Evolutionary conservation across 2,113 vertebrate species (phyloP).

Genomic region (Petrocephalus zakoni): DNA sequence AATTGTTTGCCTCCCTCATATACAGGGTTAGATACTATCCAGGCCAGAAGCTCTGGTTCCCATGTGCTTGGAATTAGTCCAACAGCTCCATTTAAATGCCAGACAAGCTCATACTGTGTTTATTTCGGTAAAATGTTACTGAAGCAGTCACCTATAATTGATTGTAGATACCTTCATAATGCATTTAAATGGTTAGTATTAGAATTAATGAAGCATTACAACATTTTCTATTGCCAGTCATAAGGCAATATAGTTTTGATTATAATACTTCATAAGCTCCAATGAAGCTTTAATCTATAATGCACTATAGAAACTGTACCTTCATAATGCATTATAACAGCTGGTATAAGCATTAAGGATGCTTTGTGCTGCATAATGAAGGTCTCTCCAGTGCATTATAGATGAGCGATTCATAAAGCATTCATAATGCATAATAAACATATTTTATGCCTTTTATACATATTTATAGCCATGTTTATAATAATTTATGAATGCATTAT

Average conservation of each 20-base stretch:
- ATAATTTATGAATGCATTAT: not conserved
- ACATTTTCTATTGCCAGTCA: not conserved
- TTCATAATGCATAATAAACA: not conserved
- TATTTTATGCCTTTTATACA: no score
- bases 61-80: not conserved
- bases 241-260: not conserved
- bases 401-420: not conserved
- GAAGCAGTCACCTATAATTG: not conserved
- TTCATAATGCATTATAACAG: not conserved
- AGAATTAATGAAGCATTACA: not conserved
- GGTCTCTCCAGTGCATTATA: not conserved
- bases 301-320: not conserved
- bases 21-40: not conserved
- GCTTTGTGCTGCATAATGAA: not conserved
- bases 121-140: not conserved
- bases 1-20: not conserved
- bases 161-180: not conserved
- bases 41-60: not conserved
- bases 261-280: not conserved
- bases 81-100: not conserved
- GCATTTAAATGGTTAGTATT: not conserved
- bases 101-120: not conserved
- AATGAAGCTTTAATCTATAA: not conserved
- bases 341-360: not conserved
- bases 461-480: not conserved